Evolutionary conservation across 2,113 vertebrate species (phyloP).

Genomic region (Aptenodytes forsteri): DNA sequence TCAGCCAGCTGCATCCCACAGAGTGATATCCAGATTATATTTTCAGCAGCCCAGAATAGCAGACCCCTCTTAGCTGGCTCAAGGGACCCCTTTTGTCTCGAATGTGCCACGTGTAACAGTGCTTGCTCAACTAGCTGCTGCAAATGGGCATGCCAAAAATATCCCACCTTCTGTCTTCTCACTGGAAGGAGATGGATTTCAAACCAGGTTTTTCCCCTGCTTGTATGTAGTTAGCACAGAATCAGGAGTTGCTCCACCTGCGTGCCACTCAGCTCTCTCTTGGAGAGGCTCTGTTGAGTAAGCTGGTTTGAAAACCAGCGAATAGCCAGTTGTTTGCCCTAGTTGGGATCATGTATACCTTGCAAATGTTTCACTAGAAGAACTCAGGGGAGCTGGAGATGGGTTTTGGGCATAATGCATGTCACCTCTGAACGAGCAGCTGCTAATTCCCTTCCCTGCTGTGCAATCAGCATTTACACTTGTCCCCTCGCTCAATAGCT

Average conservation of each 20-base stretch:
- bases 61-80: not conserved
- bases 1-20: not conserved
- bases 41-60: not conserved
- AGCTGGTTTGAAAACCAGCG: not conserved
- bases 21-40: not conserved
- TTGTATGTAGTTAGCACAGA: not conserved
- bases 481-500: not conserved
- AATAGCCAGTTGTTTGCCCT: not conserved
- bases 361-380: not conserved
- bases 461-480: not conserved
- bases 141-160: not conserved
- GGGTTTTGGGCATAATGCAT: not conserved
- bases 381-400: accelerated
- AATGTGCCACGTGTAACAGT: accelerated
- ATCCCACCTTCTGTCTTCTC: not conserved
- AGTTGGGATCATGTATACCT: not conserved
- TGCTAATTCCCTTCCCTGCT: not conserved
- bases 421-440: not conserved
- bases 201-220: not conserved
- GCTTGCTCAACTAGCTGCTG: not conserved
- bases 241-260: not conserved
- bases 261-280: not conserved
- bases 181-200: not conserved
- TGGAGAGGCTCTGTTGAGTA: not conserved
- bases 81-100: not conserved